A percentile compares a stretch with the other conserved stretches of the same genome.
Evolutionary conservation across 2,888 invertebrate species (phyloP).

Genomic region (Agrotis exclamationis): DNA sequence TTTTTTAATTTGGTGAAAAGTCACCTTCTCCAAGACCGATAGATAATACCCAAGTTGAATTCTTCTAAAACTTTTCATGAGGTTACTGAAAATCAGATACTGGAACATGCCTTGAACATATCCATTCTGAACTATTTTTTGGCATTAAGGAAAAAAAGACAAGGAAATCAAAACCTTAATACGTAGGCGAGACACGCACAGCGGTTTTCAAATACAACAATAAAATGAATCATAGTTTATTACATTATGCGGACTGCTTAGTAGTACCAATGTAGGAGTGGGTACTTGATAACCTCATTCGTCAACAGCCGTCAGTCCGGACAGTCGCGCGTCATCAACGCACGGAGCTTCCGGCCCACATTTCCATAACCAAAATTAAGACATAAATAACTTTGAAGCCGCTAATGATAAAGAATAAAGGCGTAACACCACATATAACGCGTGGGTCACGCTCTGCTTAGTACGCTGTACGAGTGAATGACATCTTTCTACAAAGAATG

Average conservation of each 20-base stretch:
- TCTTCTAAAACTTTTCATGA: too few relatives aligned
- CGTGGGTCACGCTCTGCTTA: slow-evolving; percentile 84
- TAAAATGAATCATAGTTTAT: slow-evolving; percentile 67
- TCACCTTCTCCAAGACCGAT: too few relatives aligned
- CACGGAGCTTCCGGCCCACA: slow-evolving; percentile 78
- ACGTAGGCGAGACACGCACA: slow-evolving; percentile 26
- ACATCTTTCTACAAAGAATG: slow-evolving; percentile 72
- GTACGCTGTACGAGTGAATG: slow-evolving; percentile 76
- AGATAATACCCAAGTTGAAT: too few relatives aligned
- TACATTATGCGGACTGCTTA: slow-evolving; percentile 35
- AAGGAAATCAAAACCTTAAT: slow-evolving; percentile 18
- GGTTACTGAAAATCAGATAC: too few relatives aligned
- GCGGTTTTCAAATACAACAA: slow-evolving; percentile 17
- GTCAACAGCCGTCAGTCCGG: slow-evolving; percentile 64
- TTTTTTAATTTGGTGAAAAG: too few relatives aligned
- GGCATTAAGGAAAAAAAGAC: neutral
- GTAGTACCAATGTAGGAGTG: slow-evolving; percentile 34
- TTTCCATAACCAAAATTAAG: slow-evolving; percentile 86
- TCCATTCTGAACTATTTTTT: too few relatives aligned
- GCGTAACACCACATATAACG: slow-evolving; percentile 84
- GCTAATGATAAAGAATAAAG: slow-evolving; percentile 80
- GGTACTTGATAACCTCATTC: slow-evolving; percentile 76
- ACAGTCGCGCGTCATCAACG: slow-evolving; percentile 75
- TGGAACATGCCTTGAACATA: too few relatives aligned
- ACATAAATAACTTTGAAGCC: slow-evolving; percentile 84